Percentiles rank a stretch among this genome's conserved stretches.
These are phyloP conservation scores for Macquaria ambigua DNA, from an alignment of 2,113 vertebrate species.

Conservation along the genomic window DNA sequence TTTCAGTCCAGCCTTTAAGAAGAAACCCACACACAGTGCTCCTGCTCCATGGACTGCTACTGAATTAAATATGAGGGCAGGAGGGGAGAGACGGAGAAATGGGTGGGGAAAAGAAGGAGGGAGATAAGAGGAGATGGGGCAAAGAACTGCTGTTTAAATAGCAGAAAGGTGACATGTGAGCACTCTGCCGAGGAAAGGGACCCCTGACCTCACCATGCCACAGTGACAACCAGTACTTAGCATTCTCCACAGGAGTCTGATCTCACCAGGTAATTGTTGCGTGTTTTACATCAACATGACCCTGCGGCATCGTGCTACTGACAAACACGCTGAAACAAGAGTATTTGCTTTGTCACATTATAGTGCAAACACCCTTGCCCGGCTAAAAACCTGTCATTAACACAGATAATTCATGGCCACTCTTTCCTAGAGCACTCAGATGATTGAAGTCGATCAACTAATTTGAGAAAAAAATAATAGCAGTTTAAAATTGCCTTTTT, in stretches of 20 bases:
- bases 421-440: conserved; percentile 25
- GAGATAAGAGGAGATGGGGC: conserved; percentile 29
- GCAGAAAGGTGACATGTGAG: conserved; percentile 69
- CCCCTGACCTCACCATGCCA: conserved; percentile 74
- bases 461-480: conserved; percentile 39
- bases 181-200: conserved; percentile 57
- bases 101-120: conserved; percentile 16
- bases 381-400: conserved; percentile 70
- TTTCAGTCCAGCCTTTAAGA: conserved; percentile 46
- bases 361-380: conserved; percentile 42
- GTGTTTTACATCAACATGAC: conserved; percentile 80
- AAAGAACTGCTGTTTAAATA: conserved; percentile 66
- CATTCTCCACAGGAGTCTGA: conserved; percentile 71
- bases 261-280: conserved; percentile 79
- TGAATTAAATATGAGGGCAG: conserved; percentile 82
- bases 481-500: conserved; percentile 74
- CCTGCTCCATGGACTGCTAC: conserved; percentile 36
- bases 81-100: conserved; percentile 5
- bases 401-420: conserved; percentile 63
- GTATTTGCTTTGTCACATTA: conserved; percentile 40
- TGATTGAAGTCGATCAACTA: conserved; percentile 76
- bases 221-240: conserved; percentile 75
- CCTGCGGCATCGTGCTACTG: conserved; percentile 29
- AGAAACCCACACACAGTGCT: conserved; percentile 61
- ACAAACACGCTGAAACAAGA: conserved; percentile 54